Base-by-base conservation (phyloP, 2,888 invertebrate genomes). In the Sarcophaga caerulescens region DNA sequence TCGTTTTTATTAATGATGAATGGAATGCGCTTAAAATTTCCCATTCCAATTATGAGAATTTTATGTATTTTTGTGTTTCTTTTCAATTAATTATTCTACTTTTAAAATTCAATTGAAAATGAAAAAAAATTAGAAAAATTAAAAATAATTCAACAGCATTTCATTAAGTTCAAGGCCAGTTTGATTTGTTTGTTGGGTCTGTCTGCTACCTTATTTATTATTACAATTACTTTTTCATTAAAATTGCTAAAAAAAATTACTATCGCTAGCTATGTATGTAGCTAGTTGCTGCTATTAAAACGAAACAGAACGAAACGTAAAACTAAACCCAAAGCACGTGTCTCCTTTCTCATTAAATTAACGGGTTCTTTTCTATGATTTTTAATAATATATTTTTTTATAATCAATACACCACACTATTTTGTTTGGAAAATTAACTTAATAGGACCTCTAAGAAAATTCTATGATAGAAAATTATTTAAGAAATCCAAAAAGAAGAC, bases 161-260 rank as follows among this genome's bases (percentile, higher is more conserved):
- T 69, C 75, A 69, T 81, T 23, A 75, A 75, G 69, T 69, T 81
- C 74, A 75, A 81, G 81, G 62, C 69, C 35, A 10, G 10, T 35
- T 10, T 35, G 10, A 35, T 35, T 35, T 35, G 35, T 35, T 81
- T n/a, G n/a, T 52, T 52, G 52, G 52, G 4, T 52, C 52, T n/a
- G n/a, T n/a, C n/a, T n/a, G n/a, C n/a, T 14, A 35, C 35, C 10
- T 35, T 35, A 11, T 35, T 35, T 35, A 11, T 35, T 35, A 11
- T 75, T 52, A 57, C 68, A 66, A 45, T 60, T 66, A 74, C 59
- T 68, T 68, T 68, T 68, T 68, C 19, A 68, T 45, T 68, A 4
- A 45, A 68, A 19, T 68, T 45, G 10, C 17, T 44, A 19, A n/a
- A 52, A n/a, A 14, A n/a, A 65, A 44, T 44, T 44, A 66, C 65